These are phyloP conservation scores for Sisyra nigra DNA, from an alignment of 2,888 invertebrate species.

Conservation along the genomic window DNA sequence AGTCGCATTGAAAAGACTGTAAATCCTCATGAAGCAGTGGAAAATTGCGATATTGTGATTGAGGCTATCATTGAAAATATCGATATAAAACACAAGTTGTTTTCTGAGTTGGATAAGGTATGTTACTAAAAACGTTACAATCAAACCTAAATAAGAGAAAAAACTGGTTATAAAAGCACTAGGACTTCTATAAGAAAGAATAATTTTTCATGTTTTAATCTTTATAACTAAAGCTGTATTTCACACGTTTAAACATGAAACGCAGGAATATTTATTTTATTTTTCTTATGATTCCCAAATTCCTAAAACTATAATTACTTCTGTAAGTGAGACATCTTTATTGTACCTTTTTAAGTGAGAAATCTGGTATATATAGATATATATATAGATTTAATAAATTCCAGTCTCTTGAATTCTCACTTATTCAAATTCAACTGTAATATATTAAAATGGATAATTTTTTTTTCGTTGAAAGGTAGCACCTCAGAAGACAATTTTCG, in stretches of 20 bases:
- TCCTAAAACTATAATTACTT: too few species aligned
- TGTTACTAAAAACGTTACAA: constrained; percentile 24
- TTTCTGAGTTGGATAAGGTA: constrained; percentile 6
- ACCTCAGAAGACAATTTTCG: constrained; percentile 59
- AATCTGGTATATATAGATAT: neutral
- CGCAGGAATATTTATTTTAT: too few species aligned
- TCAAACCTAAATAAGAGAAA: constrained; percentile 1
- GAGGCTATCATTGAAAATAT: constrained; percentile 81
- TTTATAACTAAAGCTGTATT: too few species aligned
- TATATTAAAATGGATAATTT: constrained; percentile 13
- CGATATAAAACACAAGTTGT: constrained; percentile 33
- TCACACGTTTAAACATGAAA: too few species aligned
- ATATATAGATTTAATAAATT: neutral
- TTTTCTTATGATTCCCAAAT: too few species aligned
- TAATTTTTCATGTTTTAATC: too few species aligned
- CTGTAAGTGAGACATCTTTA: too few species aligned
- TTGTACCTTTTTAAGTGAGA: neutral
- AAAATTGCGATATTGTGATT: constrained; percentile 57
- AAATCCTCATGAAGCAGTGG: constrained; percentile 41
- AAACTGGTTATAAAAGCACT: too few species aligned
- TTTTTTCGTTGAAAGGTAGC: constrained; percentile 33
- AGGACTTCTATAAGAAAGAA: too few species aligned
- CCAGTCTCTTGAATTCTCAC: too few species aligned
- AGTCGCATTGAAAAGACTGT: constrained; percentile 43
- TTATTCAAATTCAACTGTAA: too few species aligned